Base-by-base conservation (phyloP, 2,888 invertebrate genomes). In the Allygus modestus region DNA sequence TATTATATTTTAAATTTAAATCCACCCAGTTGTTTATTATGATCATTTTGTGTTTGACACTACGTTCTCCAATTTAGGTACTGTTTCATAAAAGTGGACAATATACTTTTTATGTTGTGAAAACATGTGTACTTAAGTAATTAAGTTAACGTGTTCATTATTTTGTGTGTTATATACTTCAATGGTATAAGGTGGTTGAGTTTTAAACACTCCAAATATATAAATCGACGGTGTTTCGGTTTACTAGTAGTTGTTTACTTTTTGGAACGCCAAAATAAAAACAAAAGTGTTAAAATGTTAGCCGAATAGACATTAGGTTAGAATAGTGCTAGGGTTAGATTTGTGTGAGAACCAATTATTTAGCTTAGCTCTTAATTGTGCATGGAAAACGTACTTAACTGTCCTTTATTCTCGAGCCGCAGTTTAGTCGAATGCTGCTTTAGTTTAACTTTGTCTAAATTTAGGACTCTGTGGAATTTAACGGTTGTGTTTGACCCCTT, bases 361-460 rank as follows among this genome's bases (percentile, higher is more conserved):
- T 65, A 65, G 65, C 1, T 54, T 65, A 65, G 65, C 65, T 65
- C 65, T 28, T 65, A 23, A 58, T 58, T 65, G 65, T 65, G 58
- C 58, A 58, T 58, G 58, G 23, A 65, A 65, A 65, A 15, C 15
- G 65, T 65, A 28, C 65, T 65, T 65, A 65, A 65, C 65, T 65
- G 65, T 65, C 17, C 37, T 71, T 33, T 28, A 69, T 26, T 15
- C 69, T 31, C 31, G 5, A 4, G 33, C 31, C 17, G 33, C 37
- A 37, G 41, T 37, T 31, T 37, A 20, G n/a, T 1, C 17, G 33
- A 37, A 23, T 71, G 28, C 28, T 31, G 31, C 5, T 41, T 37
- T n/a, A 71, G 41, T 71, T 71, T 71, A n/a, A 71, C 1, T 31
- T 23, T 31, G 4, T 71, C 15, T 23, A 41, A 71, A 71, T 71